Percentiles rank a stretch among this genome's conserved stretches.
These are phyloP conservation scores for Ennomos erosarius DNA, from an alignment of 2,888 invertebrate genomes.

Conservation along the genomic window DNA sequence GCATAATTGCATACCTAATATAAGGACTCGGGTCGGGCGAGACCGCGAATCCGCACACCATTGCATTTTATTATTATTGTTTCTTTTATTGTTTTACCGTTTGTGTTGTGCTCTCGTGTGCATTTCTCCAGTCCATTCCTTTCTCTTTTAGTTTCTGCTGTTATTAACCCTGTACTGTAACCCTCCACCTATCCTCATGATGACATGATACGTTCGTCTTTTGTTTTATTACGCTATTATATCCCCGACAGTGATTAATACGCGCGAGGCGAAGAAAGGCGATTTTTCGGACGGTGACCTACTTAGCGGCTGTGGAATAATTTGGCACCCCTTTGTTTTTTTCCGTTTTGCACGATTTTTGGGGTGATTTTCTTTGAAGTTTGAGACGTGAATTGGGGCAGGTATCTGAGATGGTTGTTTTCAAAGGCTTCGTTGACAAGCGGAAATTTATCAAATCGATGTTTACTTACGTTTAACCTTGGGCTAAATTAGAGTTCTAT, in stretches of 20 bases:
- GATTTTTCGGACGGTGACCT: conserved; percentile 24
- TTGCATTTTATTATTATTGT: no score
- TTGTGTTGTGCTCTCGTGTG: no score
- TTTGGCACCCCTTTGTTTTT: conserved; percentile 4
- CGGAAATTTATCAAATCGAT: not conserved
- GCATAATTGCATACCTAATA: no score
- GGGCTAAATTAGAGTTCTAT: no score
- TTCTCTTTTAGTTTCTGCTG: not conserved
- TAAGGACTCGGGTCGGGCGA: no score
- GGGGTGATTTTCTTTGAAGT: not conserved
- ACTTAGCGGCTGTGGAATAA: conserved; percentile 19
- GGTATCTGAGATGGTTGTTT: not conserved
- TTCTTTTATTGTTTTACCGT: no score
- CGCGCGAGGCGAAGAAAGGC: conserved; percentile 18
- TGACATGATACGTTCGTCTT: conserved; percentile 28
- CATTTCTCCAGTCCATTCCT: no score
- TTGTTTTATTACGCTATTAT: conserved; percentile 35
- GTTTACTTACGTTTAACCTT: no score
- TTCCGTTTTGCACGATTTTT: not conserved
- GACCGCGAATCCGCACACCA: no score
- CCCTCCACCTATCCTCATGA: conserved; percentile 1
- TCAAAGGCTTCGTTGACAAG: not conserved
- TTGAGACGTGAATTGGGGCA: not conserved
- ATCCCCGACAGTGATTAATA: conserved; percentile 35
- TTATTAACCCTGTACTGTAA: not conserved